Conservation (phyloP, 2,797 vertebrate genomes). For the Botia kubotai region DNA sequence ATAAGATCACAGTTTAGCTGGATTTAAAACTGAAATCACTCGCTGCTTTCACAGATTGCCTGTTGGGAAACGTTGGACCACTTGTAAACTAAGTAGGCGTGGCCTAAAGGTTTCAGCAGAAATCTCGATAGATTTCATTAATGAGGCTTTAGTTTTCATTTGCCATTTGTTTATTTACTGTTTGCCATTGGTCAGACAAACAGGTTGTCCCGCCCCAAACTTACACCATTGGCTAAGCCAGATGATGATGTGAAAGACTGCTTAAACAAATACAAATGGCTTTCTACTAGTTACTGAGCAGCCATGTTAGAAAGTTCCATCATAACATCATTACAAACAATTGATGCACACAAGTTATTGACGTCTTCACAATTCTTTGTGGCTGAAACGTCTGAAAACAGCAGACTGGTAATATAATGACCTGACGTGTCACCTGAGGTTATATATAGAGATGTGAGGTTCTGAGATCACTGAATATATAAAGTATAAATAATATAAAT, state of each 20-base stretch:
- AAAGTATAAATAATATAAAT: too few relatives aligned
- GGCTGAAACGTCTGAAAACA: too few relatives aligned
- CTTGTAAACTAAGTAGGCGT: background rate
- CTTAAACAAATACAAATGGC: too few relatives aligned
- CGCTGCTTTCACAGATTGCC: slow-evolving; percentile 14
- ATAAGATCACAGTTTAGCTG: slow-evolving; percentile 54
- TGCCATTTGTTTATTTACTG: background rate
- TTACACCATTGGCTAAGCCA: too few relatives aligned
- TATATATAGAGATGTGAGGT: too few relatives aligned
- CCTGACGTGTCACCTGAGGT: too few relatives aligned
- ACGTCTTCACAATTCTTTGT: too few relatives aligned
- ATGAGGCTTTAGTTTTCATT: background rate
- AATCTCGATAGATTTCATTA: background rate
- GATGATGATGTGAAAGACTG: too few relatives aligned
- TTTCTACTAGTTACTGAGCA: background rate
- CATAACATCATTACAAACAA: background rate
- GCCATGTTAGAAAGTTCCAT: background rate
- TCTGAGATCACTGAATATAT: too few relatives aligned
- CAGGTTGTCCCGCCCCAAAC: too few relatives aligned
- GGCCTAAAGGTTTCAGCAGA: background rate
- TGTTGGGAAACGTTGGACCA: slow-evolving; percentile 13
- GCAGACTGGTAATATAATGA: too few relatives aligned
- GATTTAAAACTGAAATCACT: slow-evolving; percentile 36
- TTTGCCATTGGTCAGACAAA: background rate
- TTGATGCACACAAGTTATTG: too few relatives aligned